These are phyloP conservation scores for Cryptus armator DNA, from an alignment of 2,888 invertebrate species.

Conservation along the genomic window DNA sequence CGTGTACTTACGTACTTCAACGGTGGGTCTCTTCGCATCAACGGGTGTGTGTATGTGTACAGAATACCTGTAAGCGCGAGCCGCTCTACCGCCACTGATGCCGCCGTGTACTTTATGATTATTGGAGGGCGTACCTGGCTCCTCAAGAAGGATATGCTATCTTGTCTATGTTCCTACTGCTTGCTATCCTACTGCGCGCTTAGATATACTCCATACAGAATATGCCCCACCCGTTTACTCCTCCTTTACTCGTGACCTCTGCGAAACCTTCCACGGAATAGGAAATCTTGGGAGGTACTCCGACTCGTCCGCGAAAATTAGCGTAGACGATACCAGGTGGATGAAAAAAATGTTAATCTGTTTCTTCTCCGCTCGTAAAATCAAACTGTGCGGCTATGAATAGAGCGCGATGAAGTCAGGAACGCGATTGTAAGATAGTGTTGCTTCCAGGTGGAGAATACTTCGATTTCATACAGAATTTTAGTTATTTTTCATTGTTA, in stretches of 20 bases:
- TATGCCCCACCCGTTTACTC: conserved; percentile 51
- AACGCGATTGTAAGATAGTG: not conserved
- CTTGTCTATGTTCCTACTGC: conserved; percentile 63
- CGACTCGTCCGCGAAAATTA: conserved; percentile 54
- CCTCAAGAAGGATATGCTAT: conserved; percentile 73
- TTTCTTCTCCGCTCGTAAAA: conserved; percentile 30
- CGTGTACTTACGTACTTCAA: conserved; percentile 73
- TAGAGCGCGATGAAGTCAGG: not conserved
- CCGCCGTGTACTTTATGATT: conserved; percentile 79
- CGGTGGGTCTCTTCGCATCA: conserved; percentile 46
- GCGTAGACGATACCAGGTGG: conserved; percentile 31
- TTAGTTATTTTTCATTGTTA: no score
- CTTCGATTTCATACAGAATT: not conserved
- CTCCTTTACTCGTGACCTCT: conserved; percentile 64
- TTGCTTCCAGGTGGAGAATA: not conserved
- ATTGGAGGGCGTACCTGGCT: conserved; percentile 79
- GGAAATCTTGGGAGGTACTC: conserved; percentile 44
- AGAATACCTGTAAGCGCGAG: conserved; percentile 61
- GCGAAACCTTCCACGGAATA: conserved; percentile 56
- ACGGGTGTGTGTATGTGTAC: conserved; percentile 34
- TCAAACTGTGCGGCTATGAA: conserved; percentile 1
- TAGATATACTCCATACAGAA: conserved; percentile 40
- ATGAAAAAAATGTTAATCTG: conserved; percentile 28
- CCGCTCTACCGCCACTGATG: conserved; percentile 58
- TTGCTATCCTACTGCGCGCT: conserved; percentile 44